Percentiles rank a stretch among this genome's conserved stretches.
Conservation (phyloP, 2,113 vertebrate genomes). For the Alaudala cheleensis region DNA sequence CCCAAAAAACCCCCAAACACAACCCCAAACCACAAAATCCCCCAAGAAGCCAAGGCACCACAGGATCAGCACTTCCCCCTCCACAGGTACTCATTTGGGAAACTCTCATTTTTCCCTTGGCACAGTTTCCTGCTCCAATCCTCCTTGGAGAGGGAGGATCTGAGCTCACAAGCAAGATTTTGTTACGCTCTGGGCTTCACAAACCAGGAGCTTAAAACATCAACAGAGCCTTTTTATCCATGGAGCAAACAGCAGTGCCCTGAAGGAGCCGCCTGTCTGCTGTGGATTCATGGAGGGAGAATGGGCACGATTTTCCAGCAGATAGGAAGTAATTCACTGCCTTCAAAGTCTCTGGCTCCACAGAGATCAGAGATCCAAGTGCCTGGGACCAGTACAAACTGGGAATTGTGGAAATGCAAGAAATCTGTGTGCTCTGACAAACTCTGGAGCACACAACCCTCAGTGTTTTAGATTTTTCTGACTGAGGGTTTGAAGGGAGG, state of each 20-base stretch:
- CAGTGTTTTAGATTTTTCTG: neutral
- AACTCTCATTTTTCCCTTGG: neutral
- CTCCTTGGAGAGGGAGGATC: neutral
- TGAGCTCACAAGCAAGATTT: constrained; percentile 8
- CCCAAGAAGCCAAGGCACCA: neutral
- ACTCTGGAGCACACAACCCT: neutral
- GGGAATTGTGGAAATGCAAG: neutral
- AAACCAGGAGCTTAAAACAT: neutral
- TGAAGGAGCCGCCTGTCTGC: constrained; percentile 13
- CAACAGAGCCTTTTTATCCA: constrained; percentile 35
- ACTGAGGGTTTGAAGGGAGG: neutral
- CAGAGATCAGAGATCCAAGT: neutral
- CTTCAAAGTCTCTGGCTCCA: neutral
- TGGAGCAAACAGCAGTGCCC: neutral
- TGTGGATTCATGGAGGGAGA: neutral
- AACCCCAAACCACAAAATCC: rapidly evolving
- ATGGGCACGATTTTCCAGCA: neutral
- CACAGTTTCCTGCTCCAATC: neutral
- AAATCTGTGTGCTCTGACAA: neutral
- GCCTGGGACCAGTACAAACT: neutral
- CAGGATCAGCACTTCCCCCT: neutral
- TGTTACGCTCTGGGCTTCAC: neutral
- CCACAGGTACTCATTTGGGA: neutral
- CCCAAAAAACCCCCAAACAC: too few species aligned
- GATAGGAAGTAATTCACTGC: constrained; percentile 18